Evolutionary conservation across 2,797 vertebrate genomes (phyloP), one percentile per base, ranked within the genome.

Genomic region (Helostoma temminkii): DNA sequence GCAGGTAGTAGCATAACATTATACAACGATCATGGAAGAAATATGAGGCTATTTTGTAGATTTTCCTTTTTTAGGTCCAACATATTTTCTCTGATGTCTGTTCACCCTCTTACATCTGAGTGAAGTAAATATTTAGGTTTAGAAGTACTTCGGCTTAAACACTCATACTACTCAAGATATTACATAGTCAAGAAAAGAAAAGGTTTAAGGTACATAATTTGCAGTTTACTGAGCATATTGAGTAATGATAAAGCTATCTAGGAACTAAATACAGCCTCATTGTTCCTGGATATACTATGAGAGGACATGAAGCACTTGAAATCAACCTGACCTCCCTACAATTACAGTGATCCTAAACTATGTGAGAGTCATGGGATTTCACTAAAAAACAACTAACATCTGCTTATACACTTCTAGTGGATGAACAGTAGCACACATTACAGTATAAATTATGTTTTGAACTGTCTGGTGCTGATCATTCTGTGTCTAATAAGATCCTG

Each of bases 401-500:
- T 69, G 42, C 66, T 46, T 32, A 55, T 37, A 45, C 34, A 2
- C 46, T 66, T 16, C 36, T 25, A 4, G 24, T 59, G 63, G 61
- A 72, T 78, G 66, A 63, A 56, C 42, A 28, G 54, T 16, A 30
- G 39, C 26, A 41, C 53, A 21, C 61, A 73, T 47, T 36, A 14
- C 6, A 15, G 15, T 16, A 39, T 16, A 6, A 39, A 16, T 16
- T 5, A 39, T 39, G 48, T 24, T 68, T 55, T 70, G 28, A 59
- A 58, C n/a, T n/a, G n/a, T n/a, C n/a, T n/a, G 54, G 37, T 24
- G 45, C 60, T 64, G 42, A 76, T 74, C 45, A 18, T 41, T 66
- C 11, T 15, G 22, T 60, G 46, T 53, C 30, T 61, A 34, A 60
- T 53, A 41, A 73, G 22, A 70, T 12, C 26, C 50, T 74, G 16